A percentile compares a stretch with the other conserved stretches of the same genome.
Conservation (phyloP, 2,113 vertebrate genomes). For the Pseudorasbora parva region DNA sequence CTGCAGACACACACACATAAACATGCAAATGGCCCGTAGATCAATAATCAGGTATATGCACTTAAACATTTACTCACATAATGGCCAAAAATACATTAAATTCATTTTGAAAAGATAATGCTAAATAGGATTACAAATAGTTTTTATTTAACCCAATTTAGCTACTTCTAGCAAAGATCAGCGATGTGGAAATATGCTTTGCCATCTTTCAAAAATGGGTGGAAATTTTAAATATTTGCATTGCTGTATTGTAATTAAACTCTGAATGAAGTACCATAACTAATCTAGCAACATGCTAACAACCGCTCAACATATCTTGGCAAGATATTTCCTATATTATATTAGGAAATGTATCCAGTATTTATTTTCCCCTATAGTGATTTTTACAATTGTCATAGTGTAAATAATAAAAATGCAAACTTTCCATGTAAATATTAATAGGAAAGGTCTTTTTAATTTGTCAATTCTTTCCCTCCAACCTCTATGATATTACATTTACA, state of each 20-base stretch:
- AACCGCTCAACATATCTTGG: neutral
- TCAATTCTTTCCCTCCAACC: no score
- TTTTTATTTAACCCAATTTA: neutral
- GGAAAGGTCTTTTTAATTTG: neutral
- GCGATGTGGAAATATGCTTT: neutral
- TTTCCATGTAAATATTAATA: neutral
- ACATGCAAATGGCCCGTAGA: neutral
- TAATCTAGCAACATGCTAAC: neutral
- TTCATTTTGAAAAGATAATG: neutral
- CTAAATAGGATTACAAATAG: neutral
- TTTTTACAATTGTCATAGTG: neutral
- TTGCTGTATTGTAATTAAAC: neutral
- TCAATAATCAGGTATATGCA: neutral
- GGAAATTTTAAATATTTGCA: neutral
- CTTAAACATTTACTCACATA: neutral
- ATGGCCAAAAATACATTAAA: no score
- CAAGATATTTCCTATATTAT: neutral
- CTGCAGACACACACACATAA: constrained; percentile 15
- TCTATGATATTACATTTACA: no score
- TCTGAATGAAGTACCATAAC: neutral
- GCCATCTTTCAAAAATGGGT: neutral
- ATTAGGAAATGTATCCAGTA: neutral
- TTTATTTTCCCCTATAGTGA: neutral
- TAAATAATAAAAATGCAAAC: neutral
- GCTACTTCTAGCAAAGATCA: neutral